These are phyloP conservation scores for Holcopasites calliopsidis DNA, from an alignment of 1,140 invertebrate species.

Conservation along the genomic window DNA sequence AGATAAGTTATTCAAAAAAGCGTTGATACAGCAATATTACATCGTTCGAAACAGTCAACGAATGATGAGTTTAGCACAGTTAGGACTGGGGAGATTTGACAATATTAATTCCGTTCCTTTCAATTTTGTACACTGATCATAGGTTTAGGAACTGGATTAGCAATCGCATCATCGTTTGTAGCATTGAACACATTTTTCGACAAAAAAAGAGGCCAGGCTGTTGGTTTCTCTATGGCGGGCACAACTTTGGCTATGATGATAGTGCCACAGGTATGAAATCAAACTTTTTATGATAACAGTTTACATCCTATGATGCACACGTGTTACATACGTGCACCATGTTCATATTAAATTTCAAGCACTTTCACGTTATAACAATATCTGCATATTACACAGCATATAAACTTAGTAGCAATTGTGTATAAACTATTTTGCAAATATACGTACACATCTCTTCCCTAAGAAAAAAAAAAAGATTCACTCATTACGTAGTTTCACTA, in stretches of 20 bases:
- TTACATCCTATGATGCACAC: not conserved
- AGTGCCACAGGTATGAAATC: conserved; percentile 82
- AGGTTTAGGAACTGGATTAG: conserved; percentile 86
- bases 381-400: too few species aligned
- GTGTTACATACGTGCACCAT: not conserved
- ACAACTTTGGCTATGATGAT: conserved; percentile 87
- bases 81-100: not conserved
- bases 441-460: too few species aligned
- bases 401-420: too few species aligned
- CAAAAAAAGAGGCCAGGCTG: conserved; percentile 87
- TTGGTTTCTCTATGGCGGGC: conserved; percentile 87
- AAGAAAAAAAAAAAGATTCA: too few species aligned
- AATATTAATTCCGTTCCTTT: not conserved
- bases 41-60: too few species aligned
- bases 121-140: conserved; percentile 17
- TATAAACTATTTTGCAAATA: too few species aligned
- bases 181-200: conserved; percentile 87
- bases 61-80: too few species aligned
- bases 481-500: not conserved
- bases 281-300: not conserved
- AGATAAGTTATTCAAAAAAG: not conserved
- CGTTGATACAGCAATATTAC: not conserved
- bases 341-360: not conserved
- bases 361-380: too few species aligned
- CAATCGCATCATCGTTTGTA: conserved; percentile 86